Conservation (phyloP, 2,888 invertebrate genomes). For the Ectropis crepuscularia region DNA sequence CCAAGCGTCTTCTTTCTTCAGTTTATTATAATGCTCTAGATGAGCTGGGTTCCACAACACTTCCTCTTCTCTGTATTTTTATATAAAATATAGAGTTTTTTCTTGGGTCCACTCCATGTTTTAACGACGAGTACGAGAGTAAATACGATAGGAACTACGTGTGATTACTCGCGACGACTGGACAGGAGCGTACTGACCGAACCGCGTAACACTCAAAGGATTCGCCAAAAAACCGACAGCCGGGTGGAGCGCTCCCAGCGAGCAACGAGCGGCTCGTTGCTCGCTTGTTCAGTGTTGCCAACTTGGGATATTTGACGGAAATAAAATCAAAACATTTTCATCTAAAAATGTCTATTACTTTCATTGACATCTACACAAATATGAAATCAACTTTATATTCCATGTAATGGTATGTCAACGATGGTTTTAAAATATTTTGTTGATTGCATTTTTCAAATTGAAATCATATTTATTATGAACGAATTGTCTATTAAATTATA, state of each 20-base stretch:
- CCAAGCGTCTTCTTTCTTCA: conserved; percentile 46
- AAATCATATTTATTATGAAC: too few relatives aligned
- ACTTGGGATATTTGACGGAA: too few relatives aligned
- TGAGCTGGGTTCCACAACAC: conserved; percentile 42
- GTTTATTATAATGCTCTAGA: conserved; percentile 42
- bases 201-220: conserved; percentile 15
- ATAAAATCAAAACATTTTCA: too few relatives aligned
- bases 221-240: conserved; percentile 19
- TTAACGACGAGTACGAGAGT: conserved; percentile 16
- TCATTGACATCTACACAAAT: too few relatives aligned
- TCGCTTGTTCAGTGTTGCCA: too few relatives aligned
- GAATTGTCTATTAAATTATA: too few relatives aligned
- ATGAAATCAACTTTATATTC: too few relatives aligned
- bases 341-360: too few relatives aligned
- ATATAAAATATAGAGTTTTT: conserved; percentile 33
- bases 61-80: conserved; percentile 39
- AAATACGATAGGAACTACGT: conserved; percentile 32
- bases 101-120: conserved; percentile 41
- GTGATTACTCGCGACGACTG: conserved; percentile 27
- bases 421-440: too few relatives aligned
- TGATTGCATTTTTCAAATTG: too few relatives aligned
- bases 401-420: too few relatives aligned
- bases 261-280: conserved; percentile 34
- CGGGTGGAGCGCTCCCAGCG: conserved; percentile 29
- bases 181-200: conserved; percentile 11